A percentile compares a stretch with the other conserved stretches of the same genome.
These are phyloP conservation scores for Tipula vernalis DNA, from an alignment of 2,888 invertebrate genomes.

Conservation along the genomic window DNA sequence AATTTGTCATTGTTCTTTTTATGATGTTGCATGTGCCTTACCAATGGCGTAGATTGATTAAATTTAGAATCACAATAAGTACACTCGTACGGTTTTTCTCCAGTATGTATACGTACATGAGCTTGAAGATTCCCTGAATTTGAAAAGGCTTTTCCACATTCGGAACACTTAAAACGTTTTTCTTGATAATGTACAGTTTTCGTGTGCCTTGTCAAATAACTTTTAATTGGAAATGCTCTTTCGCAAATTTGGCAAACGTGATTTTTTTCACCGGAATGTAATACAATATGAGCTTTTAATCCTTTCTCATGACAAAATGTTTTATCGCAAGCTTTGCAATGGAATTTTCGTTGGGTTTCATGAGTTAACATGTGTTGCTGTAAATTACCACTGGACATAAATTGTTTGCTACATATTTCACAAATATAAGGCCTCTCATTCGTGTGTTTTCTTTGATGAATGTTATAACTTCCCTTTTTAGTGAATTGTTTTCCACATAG, in stretches of 20 bases:
- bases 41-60: background rate
- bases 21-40: background rate
- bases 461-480: background rate
- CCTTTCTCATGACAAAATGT: background rate
- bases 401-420: background rate
- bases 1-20: background rate
- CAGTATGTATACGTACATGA: background rate
- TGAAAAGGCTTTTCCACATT: background rate
- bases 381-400: background rate
- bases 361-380: background rate
- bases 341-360: background rate
- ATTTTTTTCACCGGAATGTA: background rate
- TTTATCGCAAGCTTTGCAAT: background rate
- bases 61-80: background rate
- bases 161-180: background rate
- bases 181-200: background rate
- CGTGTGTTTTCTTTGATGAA: background rate
- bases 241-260: background rate
- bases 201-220: background rate
- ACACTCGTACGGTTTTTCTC: background rate
- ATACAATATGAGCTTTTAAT: background rate
- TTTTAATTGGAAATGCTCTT: background rate
- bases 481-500: background rate
- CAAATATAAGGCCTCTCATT: conserved; percentile 5
- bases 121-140: background rate